Evolutionary conservation across 2,797 vertebrate genomes (phyloP).

Genomic region (Holocentrus rufus): DNA sequence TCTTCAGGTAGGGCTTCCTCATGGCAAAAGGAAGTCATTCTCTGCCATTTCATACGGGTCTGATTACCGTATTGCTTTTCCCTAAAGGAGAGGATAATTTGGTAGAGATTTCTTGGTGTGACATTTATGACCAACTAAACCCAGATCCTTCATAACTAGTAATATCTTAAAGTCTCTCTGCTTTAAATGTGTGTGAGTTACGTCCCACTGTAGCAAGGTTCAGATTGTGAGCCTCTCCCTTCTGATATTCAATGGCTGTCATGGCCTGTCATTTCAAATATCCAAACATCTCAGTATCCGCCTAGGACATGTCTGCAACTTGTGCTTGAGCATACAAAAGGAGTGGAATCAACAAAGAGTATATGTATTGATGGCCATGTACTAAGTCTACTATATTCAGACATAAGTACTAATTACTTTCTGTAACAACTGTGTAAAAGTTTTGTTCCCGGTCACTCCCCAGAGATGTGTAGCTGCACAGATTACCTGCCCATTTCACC

Average conservation of each 20-base stretch:
- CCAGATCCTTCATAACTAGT: no score
- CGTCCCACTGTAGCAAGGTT: neutral
- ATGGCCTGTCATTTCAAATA: neutral
- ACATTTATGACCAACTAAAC: neutral
- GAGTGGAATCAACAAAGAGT: neutral
- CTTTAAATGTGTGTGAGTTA: neutral
- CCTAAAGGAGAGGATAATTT: neutral
- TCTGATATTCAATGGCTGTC: neutral
- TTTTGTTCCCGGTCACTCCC: neutral
- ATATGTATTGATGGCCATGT: neutral
- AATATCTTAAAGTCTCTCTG: neutral
- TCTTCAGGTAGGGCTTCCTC: neutral
- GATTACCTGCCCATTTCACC: neutral
- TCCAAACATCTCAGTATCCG: neutral
- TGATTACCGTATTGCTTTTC: neutral
- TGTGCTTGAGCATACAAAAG: no score
- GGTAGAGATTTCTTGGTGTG: neutral
- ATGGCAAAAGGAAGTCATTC: constrained; percentile 3
- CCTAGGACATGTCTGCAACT: neutral
- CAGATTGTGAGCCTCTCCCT: neutral
- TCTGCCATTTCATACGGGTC: constrained; percentile 4
- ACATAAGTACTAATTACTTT: neutral
- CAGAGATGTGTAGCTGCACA: neutral
- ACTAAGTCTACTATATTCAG: neutral
- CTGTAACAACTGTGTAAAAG: neutral